Percentiles rank a stretch among this genome's conserved stretches.
These are phyloP conservation scores for Eupithecia dodoneata DNA, from an alignment of 2,888 invertebrate species.

Conservation along the genomic window DNA sequence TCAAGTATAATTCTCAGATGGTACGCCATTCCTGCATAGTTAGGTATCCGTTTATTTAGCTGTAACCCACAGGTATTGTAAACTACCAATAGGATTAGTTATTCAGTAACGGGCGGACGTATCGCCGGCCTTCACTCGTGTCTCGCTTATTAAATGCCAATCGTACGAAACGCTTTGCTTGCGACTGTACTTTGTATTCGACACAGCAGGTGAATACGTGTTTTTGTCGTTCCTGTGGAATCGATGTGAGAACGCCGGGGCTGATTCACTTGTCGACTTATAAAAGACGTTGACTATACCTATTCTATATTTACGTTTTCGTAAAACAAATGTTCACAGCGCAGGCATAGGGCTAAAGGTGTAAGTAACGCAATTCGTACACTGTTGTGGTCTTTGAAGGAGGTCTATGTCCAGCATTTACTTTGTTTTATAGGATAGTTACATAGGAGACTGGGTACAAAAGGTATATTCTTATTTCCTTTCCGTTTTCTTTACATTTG, in stretches of 20 bases:
- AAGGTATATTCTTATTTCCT: background rate
- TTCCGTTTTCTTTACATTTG: background rate
- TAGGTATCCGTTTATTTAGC: background rate
- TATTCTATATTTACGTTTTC: background rate
- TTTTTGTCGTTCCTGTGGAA: constrained; percentile 76
- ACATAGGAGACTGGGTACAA: background rate
- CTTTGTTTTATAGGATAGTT: background rate
- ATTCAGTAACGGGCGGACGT: constrained; percentile 49
- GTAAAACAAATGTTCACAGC: background rate
- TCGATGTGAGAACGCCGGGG: constrained; percentile 60
- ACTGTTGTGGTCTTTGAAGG: background rate
- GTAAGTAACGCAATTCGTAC: background rate
- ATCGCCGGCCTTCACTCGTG: constrained; percentile 72
- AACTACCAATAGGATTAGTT: constrained; percentile 17
- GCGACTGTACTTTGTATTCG: constrained; percentile 70
- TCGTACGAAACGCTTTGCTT: constrained; percentile 68
- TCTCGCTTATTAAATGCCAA: constrained; percentile 59
- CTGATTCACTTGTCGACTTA: constrained; percentile 43
- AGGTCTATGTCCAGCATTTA: background rate
- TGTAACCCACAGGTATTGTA: background rate
- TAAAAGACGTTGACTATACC: background rate
- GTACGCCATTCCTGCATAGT: background rate
- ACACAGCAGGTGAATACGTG: constrained; percentile 64
- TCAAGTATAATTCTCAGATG: background rate
- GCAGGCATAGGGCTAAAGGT: background rate